Percentiles rank a stretch among this genome's conserved stretches.
Evolutionary conservation across 2,113 vertebrate species (phyloP).

Genomic region (Philantomba maxwellii): DNA sequence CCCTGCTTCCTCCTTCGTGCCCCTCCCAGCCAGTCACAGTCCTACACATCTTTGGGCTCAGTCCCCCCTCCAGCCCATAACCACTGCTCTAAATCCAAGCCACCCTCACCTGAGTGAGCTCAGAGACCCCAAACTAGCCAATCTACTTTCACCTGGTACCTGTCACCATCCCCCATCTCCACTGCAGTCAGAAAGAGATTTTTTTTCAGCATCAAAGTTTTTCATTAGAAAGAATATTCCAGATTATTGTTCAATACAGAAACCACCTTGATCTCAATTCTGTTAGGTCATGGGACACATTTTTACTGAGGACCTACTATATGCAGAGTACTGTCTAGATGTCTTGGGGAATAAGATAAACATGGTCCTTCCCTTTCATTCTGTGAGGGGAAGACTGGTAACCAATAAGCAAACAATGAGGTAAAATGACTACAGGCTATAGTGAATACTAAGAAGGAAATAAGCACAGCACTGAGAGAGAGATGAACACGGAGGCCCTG

Average conservation of each 20-base stretch:
- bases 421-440: too few species aligned
- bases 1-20: background rate
- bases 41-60: background rate
- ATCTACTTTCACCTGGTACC: background rate
- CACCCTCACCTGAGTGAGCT: background rate
- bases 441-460: background rate
- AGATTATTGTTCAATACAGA: background rate
- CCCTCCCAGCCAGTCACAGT: background rate
- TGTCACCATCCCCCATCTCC: background rate
- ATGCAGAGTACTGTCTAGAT: background rate
- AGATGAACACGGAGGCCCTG: background rate
- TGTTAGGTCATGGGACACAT: background rate
- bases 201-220: background rate
- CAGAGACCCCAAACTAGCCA: background rate
- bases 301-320: background rate
- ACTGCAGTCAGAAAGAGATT: background rate
- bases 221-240: background rate
- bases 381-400: background rate
- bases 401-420: background rate
- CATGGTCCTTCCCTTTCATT: background rate
- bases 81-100: background rate
- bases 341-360: background rate
- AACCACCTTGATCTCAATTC: background rate
- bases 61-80: background rate
- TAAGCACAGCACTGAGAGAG: background rate